phyloP scores from a whole-genome alignment of 2,888 invertebrate genomes.

The Drosophila lacicola region DNA sequence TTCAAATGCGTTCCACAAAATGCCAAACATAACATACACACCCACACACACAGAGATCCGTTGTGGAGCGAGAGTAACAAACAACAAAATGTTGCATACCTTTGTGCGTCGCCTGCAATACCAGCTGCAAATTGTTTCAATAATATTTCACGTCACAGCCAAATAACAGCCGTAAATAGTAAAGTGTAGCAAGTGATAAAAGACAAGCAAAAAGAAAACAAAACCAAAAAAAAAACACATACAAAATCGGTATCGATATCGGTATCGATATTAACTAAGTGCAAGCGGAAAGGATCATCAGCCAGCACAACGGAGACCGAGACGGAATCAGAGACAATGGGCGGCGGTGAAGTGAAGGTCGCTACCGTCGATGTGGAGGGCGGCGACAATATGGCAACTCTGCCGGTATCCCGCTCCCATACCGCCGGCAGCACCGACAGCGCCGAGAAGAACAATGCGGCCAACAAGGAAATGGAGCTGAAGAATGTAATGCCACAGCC shows the following conservation, averaged over 20 bases:
- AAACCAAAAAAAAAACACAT: neutral
- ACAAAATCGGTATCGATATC: slow-evolving; percentile 24
- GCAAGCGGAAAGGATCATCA: slow-evolving; percentile 14
- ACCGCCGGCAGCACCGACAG: slow-evolving; percentile 89
- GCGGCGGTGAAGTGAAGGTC: slow-evolving; percentile 93
- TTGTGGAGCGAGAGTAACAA: slow-evolving; percentile 13
- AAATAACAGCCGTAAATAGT: slow-evolving; percentile 32
- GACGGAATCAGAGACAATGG: slow-evolving; percentile 85
- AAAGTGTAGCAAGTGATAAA: slow-evolving; percentile 17
- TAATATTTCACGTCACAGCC: slow-evolving; percentile 42
- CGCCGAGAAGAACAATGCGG: slow-evolving; percentile 92
- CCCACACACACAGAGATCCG: slow-evolving; percentile 5
- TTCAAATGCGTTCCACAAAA: slow-evolving; percentile 74
- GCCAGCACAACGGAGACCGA: slow-evolving; percentile 76
- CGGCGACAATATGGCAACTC: slow-evolving; percentile 95
- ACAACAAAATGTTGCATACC: slow-evolving; percentile 63
- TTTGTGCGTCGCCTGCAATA: slow-evolving; percentile 33
- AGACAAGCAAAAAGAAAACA: slow-evolving; percentile 1
- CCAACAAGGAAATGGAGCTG: slow-evolving; percentile 94
- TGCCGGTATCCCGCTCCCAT: slow-evolving; percentile 92
- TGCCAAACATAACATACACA: slow-evolving; percentile 23
- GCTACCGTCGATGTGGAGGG: slow-evolving; percentile 95
- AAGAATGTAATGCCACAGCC: slow-evolving; percentile 94
- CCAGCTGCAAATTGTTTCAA: slow-evolving; percentile 68
- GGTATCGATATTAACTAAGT: slow-evolving; percentile 24